These are phyloP conservation scores for Zaprionus kolodkinae DNA, from an alignment of 1,140 invertebrate species.

Conservation along the genomic window DNA sequence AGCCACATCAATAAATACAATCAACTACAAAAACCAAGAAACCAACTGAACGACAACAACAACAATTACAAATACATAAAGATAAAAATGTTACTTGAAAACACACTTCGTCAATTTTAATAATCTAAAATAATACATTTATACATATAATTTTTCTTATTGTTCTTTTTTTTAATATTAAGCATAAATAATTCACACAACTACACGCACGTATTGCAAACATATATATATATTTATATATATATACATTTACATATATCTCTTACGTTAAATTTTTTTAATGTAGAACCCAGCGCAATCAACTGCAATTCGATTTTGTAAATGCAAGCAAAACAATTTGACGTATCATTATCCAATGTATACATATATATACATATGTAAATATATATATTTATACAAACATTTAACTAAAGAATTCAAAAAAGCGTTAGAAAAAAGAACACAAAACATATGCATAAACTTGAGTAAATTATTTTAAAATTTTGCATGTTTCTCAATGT, in stretches of 20 bases:
- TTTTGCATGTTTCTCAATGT: slow-evolving; percentile 84
- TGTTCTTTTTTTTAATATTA: slow-evolving; percentile 66
- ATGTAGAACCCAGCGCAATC: slow-evolving; percentile 14
- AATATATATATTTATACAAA: slow-evolving; percentile 16
- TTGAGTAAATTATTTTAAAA: slow-evolving; percentile 76
- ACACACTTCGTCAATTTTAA: slow-evolving; percentile 84
- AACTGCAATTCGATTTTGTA: slow-evolving; percentile 17
- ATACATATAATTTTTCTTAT: slow-evolving; percentile 71
- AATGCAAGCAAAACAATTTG: slow-evolving; percentile 21
- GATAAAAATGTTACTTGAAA: slow-evolving; percentile 49
- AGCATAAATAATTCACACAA: slow-evolving; percentile 53
- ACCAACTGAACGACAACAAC: slow-evolving; percentile 56
- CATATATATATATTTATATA: slow-evolving; percentile 42
- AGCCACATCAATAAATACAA: slow-evolving; percentile 20
- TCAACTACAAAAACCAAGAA: slow-evolving; percentile 49
- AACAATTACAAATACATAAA: slow-evolving; percentile 53
- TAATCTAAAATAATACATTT: slow-evolving; percentile 75
- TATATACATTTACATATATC: slow-evolving; percentile 35
- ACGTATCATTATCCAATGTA: slow-evolving; percentile 34
- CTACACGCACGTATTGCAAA: slow-evolving; percentile 45
- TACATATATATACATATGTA: slow-evolving; percentile 30
- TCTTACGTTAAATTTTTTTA: slow-evolving; percentile 32
- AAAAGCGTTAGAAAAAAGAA: slow-evolving; percentile 14
- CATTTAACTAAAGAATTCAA: slow-evolving; percentile 10
- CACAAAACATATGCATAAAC: slow-evolving; percentile 55